A percentile compares a stretch with the other conserved stretches of the same genome.
These are phyloP conservation scores for Leptinotarsa texana DNA, from an alignment of 1,140 invertebrate genomes.

Conservation along the genomic window DNA sequence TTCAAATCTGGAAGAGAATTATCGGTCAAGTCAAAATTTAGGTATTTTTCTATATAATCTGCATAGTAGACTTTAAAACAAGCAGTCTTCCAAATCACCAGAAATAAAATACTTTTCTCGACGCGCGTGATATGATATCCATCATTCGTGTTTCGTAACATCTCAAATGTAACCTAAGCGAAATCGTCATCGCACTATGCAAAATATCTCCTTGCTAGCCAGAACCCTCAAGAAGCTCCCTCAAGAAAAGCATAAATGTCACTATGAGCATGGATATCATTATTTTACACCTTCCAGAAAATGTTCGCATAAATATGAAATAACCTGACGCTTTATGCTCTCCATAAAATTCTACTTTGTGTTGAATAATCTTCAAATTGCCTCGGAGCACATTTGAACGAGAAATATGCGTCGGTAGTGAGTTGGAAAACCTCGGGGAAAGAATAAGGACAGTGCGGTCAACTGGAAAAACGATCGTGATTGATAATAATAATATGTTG, in stretches of 20 bases:
- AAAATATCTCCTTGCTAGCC: neutral
- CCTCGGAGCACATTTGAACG: constrained; percentile 49
- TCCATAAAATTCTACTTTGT: constrained; percentile 53
- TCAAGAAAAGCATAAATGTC: constrained; percentile 6
- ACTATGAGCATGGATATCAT: constrained; percentile 33
- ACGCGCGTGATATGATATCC: too few species aligned
- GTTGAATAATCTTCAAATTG: constrained; percentile 56
- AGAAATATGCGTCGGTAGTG: constrained; percentile 47
- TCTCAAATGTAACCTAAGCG: too few species aligned
- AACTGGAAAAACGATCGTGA: neutral
- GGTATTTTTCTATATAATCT: too few species aligned
- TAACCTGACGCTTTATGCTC: constrained; percentile 51
- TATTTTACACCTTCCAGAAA: constrained; percentile 51
- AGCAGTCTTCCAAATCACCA: too few species aligned
- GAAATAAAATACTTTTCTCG: too few species aligned
- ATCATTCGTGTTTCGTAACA: too few species aligned
- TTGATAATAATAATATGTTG: neutral
- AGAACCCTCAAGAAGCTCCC: neutral
- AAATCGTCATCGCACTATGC: neutral
- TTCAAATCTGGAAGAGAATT: too few species aligned
- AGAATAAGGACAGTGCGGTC: constrained; percentile 42
- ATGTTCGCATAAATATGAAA: constrained; percentile 51
- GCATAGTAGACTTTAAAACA: too few species aligned
- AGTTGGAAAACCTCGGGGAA: constrained; percentile 40
- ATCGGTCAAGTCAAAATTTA: too few species aligned